Percentiles rank a stretch among this genome's conserved stretches.
These are phyloP conservation scores for Trematomus loennbergii DNA, from an alignment of 2,113 vertebrate species.

Conservation along the genomic window DNA sequence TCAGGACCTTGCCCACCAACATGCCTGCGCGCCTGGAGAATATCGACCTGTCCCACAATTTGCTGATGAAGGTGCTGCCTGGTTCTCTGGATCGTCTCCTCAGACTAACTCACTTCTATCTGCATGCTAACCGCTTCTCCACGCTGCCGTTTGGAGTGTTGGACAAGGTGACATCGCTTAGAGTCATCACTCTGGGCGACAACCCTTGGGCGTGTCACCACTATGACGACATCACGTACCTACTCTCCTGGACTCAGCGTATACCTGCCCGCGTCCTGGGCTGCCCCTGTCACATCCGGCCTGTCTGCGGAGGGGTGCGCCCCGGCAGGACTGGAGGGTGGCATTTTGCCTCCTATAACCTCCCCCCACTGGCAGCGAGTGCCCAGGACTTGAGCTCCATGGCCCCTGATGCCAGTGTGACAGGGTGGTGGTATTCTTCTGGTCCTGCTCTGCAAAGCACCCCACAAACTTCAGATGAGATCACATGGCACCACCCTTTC, in stretches of 20 bases:
- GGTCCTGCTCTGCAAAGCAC: conserved; percentile 54
- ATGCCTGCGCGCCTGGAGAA: conserved; percentile 89
- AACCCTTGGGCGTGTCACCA: conserved; percentile 94
- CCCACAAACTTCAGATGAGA: conserved; percentile 29
- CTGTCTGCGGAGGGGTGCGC: conserved; percentile 71
- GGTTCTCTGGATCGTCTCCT: conserved; percentile 89
- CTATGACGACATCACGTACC: conserved; percentile 80
- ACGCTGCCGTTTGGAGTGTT: conserved; percentile 87
- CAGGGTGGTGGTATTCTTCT: conserved; percentile 60
- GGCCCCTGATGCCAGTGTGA: conserved; percentile 50
- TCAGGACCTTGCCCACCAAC: conserved; percentile 97
- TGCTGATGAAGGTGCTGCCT: conserved; percentile 90
- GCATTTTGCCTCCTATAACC: conserved; percentile 78
- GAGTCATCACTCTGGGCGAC: conserved; percentile 87
- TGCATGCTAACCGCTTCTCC: conserved; percentile 94
- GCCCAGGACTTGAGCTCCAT: conserved; percentile 45
- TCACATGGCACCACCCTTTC: conserved; percentile 24
- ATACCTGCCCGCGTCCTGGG: conserved; percentile 85
- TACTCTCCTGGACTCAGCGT: conserved; percentile 87
- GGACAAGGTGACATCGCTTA: conserved; percentile 84
- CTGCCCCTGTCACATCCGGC: conserved; percentile 86
- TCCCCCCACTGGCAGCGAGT: conserved; percentile 63
- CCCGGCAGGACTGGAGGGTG: conserved; percentile 65
- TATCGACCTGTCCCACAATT: conserved; percentile 93
- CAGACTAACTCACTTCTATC: conserved; percentile 87